Evolutionary conservation across 2,113 vertebrate species (phyloP).

Genomic region (Ciconia stormi): DNA sequence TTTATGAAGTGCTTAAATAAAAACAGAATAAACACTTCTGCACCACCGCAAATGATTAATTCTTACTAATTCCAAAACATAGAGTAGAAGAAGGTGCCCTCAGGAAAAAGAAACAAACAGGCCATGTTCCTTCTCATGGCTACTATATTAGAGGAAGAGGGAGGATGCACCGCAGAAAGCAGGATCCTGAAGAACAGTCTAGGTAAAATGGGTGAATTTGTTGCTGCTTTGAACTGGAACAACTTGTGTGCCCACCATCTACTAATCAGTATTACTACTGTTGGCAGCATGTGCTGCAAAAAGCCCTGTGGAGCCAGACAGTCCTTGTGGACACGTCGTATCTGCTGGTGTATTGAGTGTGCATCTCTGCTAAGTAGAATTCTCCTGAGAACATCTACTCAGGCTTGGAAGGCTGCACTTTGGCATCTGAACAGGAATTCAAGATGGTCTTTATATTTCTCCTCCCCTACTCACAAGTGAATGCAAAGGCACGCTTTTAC

Average conservation of each 20-base stretch:
- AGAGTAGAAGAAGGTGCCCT: neutral
- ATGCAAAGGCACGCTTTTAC: neutral
- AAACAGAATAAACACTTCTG: neutral
- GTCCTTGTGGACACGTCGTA: neutral
- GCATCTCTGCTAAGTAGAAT: neutral
- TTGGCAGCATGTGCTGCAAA: neutral
- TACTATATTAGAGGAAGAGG: neutral
- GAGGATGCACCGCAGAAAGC: neutral
- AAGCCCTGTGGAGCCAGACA: neutral
- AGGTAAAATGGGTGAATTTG: neutral
- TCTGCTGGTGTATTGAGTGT: neutral
- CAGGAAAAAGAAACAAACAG: fast-evolving
- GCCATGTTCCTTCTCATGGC: neutral
- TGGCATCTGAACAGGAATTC: neutral
- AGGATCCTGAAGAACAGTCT: neutral
- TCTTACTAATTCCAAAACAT: neutral
- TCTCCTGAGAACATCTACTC: neutral
- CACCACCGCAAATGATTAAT: neutral
- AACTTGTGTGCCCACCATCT: neutral
- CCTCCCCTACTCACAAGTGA: neutral
- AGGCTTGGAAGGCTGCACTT: neutral
- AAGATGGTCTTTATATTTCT: neutral
- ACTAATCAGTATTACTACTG: neutral
- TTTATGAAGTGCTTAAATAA: neutral
- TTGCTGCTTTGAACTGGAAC: neutral